Base-by-base conservation (phyloP, 2,888 invertebrate genomes). In the Lobophora halterata region DNA sequence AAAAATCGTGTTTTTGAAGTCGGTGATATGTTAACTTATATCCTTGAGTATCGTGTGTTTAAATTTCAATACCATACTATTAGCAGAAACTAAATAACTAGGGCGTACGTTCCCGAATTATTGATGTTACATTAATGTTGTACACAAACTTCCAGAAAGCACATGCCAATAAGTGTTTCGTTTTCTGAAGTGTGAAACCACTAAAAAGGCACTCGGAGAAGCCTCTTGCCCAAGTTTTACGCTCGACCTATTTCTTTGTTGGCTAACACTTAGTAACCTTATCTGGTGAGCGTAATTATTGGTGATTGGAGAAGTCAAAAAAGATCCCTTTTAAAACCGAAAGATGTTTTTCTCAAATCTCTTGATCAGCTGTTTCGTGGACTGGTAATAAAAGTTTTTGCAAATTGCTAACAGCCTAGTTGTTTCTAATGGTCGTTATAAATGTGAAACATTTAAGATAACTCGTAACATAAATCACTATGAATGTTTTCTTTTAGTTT, bases 241-340 rank as follows among this genome's bases (percentile, higher is more conserved):
- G 47, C 53, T 53, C 46, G 58, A 58, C 64, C 61, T 56, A 61
- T 50, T 58, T 62, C 43, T 50, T 46, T 52, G 55, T 61, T 57
- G 49, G 48, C 53, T 46, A 52, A 60, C 57, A 58, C 62, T 60
- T 50, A 55, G 64, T 56, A 60, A 62, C 58, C 54, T 57, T 58
- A 64, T 62, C 55, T 55, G 46, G 45, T 33, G 46, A 48, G 30
- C 46, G 53, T 53, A 61, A 58, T 58, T 62, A 56, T 58, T 47
- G 54, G 44, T 42, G 50, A 52, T 54, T 45, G 17, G 39, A 53
- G 43, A 20, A 20, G 46, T 43, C 40, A 41, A 23, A 12, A 37
- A 51, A 40, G 26, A 16, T 31, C 18, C 21, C 28, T 30, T 47
- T 38, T 26, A 19, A 35, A 28, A 40, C 20, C 7, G 5, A 28